Conservation (phyloP, 2,113 vertebrate species). For the Zosterops borbonicus region DNA sequence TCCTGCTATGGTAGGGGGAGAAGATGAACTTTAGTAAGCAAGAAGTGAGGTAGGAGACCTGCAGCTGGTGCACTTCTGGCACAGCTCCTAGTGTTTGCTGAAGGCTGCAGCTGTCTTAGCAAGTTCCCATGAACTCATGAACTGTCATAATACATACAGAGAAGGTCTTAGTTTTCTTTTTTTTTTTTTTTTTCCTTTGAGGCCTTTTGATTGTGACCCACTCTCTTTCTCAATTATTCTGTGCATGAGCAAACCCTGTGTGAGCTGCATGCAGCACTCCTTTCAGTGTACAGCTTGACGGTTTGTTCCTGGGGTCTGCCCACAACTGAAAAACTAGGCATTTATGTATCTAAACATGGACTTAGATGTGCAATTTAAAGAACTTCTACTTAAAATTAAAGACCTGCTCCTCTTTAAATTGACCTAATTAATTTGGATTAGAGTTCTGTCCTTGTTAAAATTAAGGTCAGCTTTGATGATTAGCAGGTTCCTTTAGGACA, state of each 20-base stretch:
- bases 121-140: conserved; percentile 66
- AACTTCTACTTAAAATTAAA: background rate
- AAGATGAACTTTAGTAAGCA: background rate
- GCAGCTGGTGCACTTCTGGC: conserved; percentile 46
- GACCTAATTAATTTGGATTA: background rate
- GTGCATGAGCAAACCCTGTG: conserved; percentile 53
- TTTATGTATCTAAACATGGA: background rate
- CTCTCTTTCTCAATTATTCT: conserved; percentile 52
- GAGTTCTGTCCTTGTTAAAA: background rate
- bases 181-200: background rate
- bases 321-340: background rate
- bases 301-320: conserved; percentile 29
- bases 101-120: conserved; percentile 46
- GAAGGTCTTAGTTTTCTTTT: conserved; percentile 37
- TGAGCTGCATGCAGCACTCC: conserved; percentile 1
- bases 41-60: conserved; percentile 7
- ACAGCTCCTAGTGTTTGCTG: background rate
- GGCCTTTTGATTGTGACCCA: conserved; percentile 26
- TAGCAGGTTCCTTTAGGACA: background rate
- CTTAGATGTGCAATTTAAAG: background rate
- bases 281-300: background rate
- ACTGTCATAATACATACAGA: conserved; percentile 53
- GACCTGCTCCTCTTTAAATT: background rate
- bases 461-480: background rate
- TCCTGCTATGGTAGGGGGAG: background rate